Conservation (phyloP, 2,797 vertebrate genomes). For the Rhabdophis nuchalis region DNA sequence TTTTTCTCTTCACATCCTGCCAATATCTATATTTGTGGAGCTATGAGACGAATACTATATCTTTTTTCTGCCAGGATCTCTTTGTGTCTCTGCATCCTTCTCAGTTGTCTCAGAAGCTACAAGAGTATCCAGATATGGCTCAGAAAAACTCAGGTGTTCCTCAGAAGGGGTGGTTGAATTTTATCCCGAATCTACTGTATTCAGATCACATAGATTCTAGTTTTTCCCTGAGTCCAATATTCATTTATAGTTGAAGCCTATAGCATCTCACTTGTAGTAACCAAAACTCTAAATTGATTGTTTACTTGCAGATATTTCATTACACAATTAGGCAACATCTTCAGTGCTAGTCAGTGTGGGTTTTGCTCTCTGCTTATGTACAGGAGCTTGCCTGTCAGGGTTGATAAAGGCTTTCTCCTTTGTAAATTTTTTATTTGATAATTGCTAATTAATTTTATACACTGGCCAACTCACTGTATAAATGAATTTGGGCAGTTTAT, state of each 20-base stretch:
- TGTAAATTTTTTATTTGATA: not conserved
- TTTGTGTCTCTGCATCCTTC: not conserved
- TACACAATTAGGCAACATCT: not conserved
- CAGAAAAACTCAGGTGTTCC: not conserved
- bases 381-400: not conserved
- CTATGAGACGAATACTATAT: not conserved
- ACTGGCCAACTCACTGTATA: not conserved
- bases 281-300: not conserved
- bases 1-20: not conserved
- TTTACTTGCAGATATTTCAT: not conserved
- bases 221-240: not conserved
- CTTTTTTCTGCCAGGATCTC: not conserved
- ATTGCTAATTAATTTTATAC: not conserved
- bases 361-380: not conserved
- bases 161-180: not conserved
- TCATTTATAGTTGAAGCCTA: not conserved
- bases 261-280: not conserved
- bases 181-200: not conserved
- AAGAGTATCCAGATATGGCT: not conserved
- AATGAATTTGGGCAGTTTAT: not conserved
- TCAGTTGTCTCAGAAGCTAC: not conserved
- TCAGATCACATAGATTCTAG: not conserved
- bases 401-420: not conserved
- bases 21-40: not conserved
- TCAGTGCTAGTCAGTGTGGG: not conserved